Base-by-base conservation (phyloP, 2,113 vertebrate species). In the Istiophorus platypterus region DNA sequence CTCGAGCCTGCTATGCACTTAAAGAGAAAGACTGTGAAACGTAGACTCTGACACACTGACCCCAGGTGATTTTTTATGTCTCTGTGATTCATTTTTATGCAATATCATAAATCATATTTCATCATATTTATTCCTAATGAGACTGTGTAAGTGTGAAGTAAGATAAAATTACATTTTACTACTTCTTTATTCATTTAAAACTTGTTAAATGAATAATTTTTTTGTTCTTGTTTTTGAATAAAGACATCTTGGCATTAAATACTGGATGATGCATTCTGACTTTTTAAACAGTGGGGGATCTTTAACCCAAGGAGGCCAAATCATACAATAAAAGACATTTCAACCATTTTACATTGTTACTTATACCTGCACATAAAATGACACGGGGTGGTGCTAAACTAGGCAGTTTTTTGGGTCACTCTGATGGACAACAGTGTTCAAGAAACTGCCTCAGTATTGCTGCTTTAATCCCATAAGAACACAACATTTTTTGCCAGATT, bases 371-470 rank as follows among this genome's bases (percentile, higher is more conserved):
- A 34, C 14, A 24, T 45, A 51, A 39, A 62, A 47, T 34, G n/a
- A 64, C 7, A 61, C 84, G 77, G 57, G 56, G 82, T 59, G 49
- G 70, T 87, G 75, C 64, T 84, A 82, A 79, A 87, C 82, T 80
- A 72, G 73, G 78, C 81, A 89, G 2, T 76, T 31, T 73, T 88
- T 88, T 73, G 52, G 58, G 69, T 31, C 73, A 76, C 77, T 87
- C 59, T 78, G 29, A 85, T 82, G 73, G 72, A 68, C 80, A 85
- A 85, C 41, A 66, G 70, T 85, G 78, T 62, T 76, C 71, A 82
- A 62, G n/a, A 66, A 74, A 78, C 73, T 77, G 74, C 77, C 82
- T 87, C 75, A 56, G 85, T 72, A 80, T 91, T 85, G 67, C 83
- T 89, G 82, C 83, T 85, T 84, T 85, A 78, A 77, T 22, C n/a